Evolutionary conservation across 2,113 vertebrate species (phyloP), one percentile per base, ranked within the genome.

Genomic region (Neopipo cinnamomea): DNA sequence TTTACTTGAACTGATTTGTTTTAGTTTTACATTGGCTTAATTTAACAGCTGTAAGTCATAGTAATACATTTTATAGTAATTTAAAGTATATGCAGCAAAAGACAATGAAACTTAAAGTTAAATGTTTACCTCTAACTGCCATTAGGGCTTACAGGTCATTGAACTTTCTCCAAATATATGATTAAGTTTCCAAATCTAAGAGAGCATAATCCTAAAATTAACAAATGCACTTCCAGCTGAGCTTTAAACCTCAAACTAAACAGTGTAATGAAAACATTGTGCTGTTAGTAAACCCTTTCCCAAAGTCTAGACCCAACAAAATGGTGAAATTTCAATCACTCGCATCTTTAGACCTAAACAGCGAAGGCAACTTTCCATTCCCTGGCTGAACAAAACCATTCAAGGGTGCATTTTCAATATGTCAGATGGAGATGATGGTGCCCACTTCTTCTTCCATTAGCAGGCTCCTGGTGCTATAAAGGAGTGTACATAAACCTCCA

Each of bases 201-300:
- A 84, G 37, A 85, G n/a, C 19, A 79, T 87, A 78, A 87, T 82
- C 88, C 59, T 71, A 61, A 59, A 77, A 92, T 87, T 95, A 96
- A 94, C 91, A 94, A 89, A 92, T 28, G 49, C 55, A 80, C 41
- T 70, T 80, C 50, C 44, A 75, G 80, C 61, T 90, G 94, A 91
- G 53, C 68, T 93, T 88, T 81, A 91, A 96, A 93, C 27, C 62
- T 88, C 78, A 76, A 85, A 87, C 82, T 85, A 97, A 96, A 95
- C 88, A 93, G 22, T 52, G 35, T 67, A 93, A 86, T 92, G 88
- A 95, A 93, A 87, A 89, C 52, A 92, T 33, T 22, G 46, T 89
- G 59, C 76, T 89, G 66, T 37, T 87, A 89, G 76, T 62, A 65
- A 61, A 96, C 95, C 91, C 91, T 35, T 95, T 96, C 61, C 53